A percentile compares a stretch with the other conserved stretches of the same genome.
These are phyloP conservation scores for Acholoe squamosa DNA, from an alignment of 2,888 invertebrate species.

Conservation along the genomic window DNA sequence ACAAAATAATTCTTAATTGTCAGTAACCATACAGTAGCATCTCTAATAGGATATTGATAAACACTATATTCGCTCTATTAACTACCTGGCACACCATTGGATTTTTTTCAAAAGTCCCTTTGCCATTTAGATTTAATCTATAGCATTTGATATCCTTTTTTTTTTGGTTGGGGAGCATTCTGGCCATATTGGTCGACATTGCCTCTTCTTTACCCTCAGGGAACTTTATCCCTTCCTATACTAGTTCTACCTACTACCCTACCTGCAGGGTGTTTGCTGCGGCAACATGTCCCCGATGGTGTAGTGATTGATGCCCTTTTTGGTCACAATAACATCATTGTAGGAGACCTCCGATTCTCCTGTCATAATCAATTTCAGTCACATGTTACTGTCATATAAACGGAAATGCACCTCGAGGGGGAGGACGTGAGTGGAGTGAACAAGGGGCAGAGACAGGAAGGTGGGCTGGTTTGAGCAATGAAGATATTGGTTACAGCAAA, in stretches of 20 bases:
- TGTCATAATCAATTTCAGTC: slow-evolving; percentile 61
- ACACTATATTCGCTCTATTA: no score
- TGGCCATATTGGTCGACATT: no score
- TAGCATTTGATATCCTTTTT: no score
- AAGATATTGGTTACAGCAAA: slow-evolving; percentile 59
- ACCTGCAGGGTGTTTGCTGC: not conserved
- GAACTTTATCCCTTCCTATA: no score
- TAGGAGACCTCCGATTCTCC: slow-evolving; percentile 5
- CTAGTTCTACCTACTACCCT: not conserved
- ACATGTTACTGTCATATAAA: slow-evolving; percentile 60
- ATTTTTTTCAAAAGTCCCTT: no score
- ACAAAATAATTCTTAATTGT: no score
- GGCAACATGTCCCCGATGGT: not conserved
- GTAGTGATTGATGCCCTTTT: slow-evolving; percentile 26
- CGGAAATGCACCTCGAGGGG: slow-evolving; percentile 59
- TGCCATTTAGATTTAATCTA: no score
- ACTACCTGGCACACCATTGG: no score
- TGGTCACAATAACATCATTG: slow-evolving; percentile 49
- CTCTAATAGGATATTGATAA: no score
- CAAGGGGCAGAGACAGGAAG: slow-evolving; percentile 18
- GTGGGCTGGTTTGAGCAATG: slow-evolving; percentile 56
- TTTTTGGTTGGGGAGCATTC: no score
- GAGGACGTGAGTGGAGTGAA: slow-evolving; percentile 29
- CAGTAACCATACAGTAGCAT: no score
- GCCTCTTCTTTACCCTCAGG: no score